Conservation (phyloP, 92 coral and sea anemone genomes). For the Palythoa caribaeorum region DNA sequence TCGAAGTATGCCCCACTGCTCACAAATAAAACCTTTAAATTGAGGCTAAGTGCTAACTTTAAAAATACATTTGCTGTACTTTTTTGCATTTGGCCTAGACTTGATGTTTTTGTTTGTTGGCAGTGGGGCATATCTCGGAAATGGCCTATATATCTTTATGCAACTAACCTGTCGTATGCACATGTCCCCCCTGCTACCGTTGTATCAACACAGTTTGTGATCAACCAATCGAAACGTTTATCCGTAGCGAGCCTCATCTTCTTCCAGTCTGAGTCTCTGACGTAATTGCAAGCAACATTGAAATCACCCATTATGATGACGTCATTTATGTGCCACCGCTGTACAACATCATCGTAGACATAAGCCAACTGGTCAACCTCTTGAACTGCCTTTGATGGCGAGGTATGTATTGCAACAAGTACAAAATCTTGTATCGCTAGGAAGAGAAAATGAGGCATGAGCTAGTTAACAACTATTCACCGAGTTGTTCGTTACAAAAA, state of each 20-base stretch:
- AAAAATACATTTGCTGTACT: too few species aligned
- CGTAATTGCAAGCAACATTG: constrained; percentile 91
- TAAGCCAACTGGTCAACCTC: constrained; percentile 84
- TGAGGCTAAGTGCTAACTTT: too few species aligned
- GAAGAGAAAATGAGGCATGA: not conserved
- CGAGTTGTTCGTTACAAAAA: not conserved
- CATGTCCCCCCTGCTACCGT: constrained; percentile 81
- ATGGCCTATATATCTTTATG: not conserved
- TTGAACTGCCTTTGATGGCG: constrained; percentile 78
- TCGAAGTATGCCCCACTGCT: too few species aligned
- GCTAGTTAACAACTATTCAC: not conserved
- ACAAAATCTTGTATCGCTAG: constrained; percentile 76
- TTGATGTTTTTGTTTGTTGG: too few species aligned
- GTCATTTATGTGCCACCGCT: constrained; percentile 74
- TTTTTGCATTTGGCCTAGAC: too few species aligned
- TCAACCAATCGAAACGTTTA: constrained; percentile 92
- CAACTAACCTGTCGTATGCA: constrained; percentile 90
- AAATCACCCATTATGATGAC: constrained; percentile 93
- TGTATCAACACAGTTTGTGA: constrained; percentile 91
- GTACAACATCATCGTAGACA: constrained; percentile 91
- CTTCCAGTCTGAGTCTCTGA: constrained; percentile 83
- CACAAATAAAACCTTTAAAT: too few species aligned
- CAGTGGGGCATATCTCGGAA: too few species aligned
- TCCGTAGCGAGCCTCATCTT: constrained; percentile 81
- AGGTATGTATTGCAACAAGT: constrained; percentile 90